A percentile compares a stretch with the other conserved stretches of the same genome.
phyloP scores from a whole-genome alignment of 1,140 invertebrate genomes.

The Drosophila bipectinata region DNA sequence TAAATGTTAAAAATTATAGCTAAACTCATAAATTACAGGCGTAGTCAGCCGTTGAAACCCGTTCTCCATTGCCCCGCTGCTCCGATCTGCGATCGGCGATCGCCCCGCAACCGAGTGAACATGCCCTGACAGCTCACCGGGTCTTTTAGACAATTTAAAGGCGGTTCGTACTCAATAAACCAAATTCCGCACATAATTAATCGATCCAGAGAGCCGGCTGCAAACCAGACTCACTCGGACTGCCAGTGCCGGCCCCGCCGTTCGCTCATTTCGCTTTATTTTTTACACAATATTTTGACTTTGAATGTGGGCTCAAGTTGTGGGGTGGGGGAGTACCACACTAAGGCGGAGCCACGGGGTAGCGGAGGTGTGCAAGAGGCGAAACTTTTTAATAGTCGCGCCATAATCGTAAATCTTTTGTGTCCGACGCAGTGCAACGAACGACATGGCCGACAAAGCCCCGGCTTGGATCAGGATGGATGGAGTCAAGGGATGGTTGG shows the following conservation, averaged over 20 bases:
- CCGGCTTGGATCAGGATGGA: conserved; percentile 36
- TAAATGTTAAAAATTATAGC: conserved; percentile 82
- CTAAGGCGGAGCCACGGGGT: background rate
- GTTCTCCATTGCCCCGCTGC: conserved; percentile 18
- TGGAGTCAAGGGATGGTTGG: background rate
- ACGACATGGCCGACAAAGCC: conserved; percentile 68
- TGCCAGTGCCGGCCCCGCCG: background rate
- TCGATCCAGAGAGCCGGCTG: conserved; percentile 64
- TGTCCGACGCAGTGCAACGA: conserved; percentile 79
- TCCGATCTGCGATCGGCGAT: conserved; percentile 30
- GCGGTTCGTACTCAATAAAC: conserved; percentile 82
- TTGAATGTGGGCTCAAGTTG: conserved; percentile 72
- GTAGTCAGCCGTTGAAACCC: conserved; percentile 74
- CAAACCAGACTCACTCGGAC: conserved; percentile 30
- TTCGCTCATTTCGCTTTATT: conserved; percentile 15
- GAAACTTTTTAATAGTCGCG: conserved; percentile 82
- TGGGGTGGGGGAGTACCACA: conserved; percentile 6
- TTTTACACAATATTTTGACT: conserved; percentile 70
- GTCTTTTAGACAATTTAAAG: conserved; percentile 82
- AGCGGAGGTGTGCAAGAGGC: conserved; percentile 68
- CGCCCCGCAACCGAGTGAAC: conserved; percentile 28
- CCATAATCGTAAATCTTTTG: conserved; percentile 83
- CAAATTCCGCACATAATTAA: conserved; percentile 83
- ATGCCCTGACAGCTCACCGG: conserved; percentile 70
- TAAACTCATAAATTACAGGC: conserved; percentile 77